Conservation (phyloP, 1,140 invertebrate species). For the Lucilia cuprina region DNA sequence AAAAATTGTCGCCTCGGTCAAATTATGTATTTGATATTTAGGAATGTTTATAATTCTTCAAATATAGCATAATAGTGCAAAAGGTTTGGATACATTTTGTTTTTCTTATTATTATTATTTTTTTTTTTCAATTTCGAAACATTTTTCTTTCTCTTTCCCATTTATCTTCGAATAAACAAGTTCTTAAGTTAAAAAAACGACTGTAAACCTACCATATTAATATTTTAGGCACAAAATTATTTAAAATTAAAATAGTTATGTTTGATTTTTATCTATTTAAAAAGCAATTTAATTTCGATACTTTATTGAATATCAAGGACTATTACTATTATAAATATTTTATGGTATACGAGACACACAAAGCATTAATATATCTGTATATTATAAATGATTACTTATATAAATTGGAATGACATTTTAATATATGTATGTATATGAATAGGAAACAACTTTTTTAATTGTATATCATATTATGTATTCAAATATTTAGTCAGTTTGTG, state of each 20-base stretch:
- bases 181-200: neutral
- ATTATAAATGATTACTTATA: neutral
- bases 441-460: too few species aligned
- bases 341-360: neutral
- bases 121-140: neutral
- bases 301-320: neutral
- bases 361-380: neutral
- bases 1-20: neutral
- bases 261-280: neutral
- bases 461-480: too few species aligned
- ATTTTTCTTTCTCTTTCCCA: conserved; percentile 3
- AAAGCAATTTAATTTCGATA: neutral
- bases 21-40: too few species aligned
- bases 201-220: neutral
- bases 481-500: too few species aligned
- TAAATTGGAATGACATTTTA: neutral
- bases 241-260: conserved; percentile 5
- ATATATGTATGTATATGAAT: too few species aligned
- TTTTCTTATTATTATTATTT: too few species aligned
- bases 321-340: neutral
- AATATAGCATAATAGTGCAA: too few species aligned
- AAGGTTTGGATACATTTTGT: too few species aligned
- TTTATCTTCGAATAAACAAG: neutral
- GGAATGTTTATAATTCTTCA: too few species aligned
- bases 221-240: conserved; percentile 13